phyloP scores from a whole-genome alignment of 2,797 vertebrate species.

The Sylvilagus floridanus region DNA sequence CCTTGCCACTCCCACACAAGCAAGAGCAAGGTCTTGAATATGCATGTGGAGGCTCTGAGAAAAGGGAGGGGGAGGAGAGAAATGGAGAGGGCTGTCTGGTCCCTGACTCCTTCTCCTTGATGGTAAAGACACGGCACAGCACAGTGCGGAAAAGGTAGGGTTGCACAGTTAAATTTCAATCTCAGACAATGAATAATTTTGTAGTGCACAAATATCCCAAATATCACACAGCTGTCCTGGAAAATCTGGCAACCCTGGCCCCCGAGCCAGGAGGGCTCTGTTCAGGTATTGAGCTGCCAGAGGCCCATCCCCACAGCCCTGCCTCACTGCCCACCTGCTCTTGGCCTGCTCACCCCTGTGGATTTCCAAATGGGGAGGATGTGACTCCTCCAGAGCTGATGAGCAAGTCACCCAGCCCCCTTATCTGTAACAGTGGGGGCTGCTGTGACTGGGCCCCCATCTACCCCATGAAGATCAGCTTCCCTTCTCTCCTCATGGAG shows the following conservation, averaged over 20 bases:
- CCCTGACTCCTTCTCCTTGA: neutral
- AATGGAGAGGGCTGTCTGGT: neutral
- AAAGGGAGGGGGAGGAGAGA: neutral
- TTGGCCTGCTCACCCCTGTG: neutral
- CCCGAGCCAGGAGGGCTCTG: neutral
- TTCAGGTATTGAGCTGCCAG: neutral
- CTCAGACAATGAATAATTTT: neutral
- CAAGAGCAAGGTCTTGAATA: neutral
- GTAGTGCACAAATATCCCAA: neutral
- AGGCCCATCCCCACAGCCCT: rapidly evolving
- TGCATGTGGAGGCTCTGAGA: neutral
- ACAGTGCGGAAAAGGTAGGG: neutral
- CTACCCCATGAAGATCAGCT: neutral
- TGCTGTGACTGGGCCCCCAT: neutral
- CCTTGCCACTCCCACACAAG: neutral
- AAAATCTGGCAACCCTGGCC: neutral
- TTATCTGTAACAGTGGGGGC: neutral
- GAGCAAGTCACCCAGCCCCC: neutral
- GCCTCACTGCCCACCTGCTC: neutral
- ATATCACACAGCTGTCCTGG: neutral
- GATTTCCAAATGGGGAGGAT: neutral
- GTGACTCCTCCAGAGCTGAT: neutral
- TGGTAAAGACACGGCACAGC: neutral
- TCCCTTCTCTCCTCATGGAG: neutral
- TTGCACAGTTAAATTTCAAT: neutral